These are phyloP conservation scores for Synergus gifuensis DNA, from an alignment of 2,888 invertebrate species.

Conservation along the genomic window DNA sequence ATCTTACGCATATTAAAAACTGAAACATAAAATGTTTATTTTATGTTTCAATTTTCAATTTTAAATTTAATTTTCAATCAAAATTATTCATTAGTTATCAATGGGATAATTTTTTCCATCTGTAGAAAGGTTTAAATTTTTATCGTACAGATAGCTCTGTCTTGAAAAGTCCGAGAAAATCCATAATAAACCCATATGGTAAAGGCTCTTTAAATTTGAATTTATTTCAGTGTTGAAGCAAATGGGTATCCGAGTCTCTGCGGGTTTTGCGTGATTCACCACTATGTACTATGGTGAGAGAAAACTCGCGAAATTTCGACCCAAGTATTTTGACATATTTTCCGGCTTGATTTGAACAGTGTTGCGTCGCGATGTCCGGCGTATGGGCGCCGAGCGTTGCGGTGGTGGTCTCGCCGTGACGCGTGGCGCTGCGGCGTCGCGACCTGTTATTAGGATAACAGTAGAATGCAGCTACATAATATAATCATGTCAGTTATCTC, in stretches of 20 bases:
- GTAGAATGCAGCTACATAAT: conserved; percentile 41
- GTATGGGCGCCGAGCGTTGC: conserved; percentile 71
- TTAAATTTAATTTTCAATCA: too few species aligned
- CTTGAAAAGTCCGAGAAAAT: background rate
- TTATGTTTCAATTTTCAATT: too few species aligned
- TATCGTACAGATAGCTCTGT: conserved; percentile 1
- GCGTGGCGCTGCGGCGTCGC: conserved; percentile 77
- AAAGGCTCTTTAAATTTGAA: background rate
- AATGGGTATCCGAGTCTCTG: background rate
- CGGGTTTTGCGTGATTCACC: background rate
- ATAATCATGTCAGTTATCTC: background rate
- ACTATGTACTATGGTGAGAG: too few species aligned
- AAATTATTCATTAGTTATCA: background rate
- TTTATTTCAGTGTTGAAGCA: background rate
- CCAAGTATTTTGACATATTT: conserved; percentile 9
- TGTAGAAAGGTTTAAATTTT: background rate
- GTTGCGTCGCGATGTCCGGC: conserved; percentile 69
- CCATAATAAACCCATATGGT: background rate
- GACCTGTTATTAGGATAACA: conserved; percentile 68
- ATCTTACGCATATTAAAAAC: background rate
- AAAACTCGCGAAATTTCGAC: too few species aligned
- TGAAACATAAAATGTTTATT: background rate
- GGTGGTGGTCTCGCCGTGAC: conserved; percentile 75
- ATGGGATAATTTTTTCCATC: background rate
- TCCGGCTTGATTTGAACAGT: conserved; percentile 51